Evolutionary conservation across 2,797 vertebrate genomes (phyloP).

Genomic region (Poecilia wingei): DNA sequence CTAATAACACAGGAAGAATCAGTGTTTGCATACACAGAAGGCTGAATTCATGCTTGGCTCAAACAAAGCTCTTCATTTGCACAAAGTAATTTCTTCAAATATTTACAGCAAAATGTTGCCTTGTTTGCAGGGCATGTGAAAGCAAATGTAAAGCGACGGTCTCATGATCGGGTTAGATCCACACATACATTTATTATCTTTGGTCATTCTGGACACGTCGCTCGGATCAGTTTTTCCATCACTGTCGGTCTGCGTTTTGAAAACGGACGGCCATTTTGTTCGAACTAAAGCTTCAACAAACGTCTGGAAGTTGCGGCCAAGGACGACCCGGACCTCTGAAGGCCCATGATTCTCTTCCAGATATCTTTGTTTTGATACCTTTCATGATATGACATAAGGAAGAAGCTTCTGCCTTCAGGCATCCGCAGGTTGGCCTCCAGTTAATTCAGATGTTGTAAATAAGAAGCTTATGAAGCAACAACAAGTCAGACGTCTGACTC

Average conservation of each 20-base stretch:
- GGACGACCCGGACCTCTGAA: not conserved
- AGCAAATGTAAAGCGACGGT: not conserved
- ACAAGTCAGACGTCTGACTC: too few relatives aligned
- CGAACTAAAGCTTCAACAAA: not conserved
- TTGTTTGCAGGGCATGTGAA: not conserved
- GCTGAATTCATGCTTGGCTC: not conserved
- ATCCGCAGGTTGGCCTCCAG: not conserved
- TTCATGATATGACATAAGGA: not conserved
- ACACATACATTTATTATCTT: not conserved
- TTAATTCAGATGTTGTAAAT: not conserved
- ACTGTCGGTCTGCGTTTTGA: not conserved
- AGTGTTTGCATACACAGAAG: not conserved
- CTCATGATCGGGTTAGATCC: not conserved
- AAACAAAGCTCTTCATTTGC: not conserved
- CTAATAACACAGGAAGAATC: conserved; percentile 13
- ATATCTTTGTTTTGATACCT: not conserved
- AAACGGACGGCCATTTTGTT: not conserved
- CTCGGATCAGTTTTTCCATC: too few relatives aligned
- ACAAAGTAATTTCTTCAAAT: not conserved
- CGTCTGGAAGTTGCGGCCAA: not conserved
- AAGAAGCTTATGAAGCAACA: not conserved
- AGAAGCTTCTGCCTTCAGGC: not conserved
- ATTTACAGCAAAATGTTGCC: not conserved
- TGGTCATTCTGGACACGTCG: not conserved
- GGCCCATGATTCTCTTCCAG: not conserved